phyloP scores from a whole-genome alignment of 2,797 vertebrate species.

The Eulemur albifrons region DNA sequence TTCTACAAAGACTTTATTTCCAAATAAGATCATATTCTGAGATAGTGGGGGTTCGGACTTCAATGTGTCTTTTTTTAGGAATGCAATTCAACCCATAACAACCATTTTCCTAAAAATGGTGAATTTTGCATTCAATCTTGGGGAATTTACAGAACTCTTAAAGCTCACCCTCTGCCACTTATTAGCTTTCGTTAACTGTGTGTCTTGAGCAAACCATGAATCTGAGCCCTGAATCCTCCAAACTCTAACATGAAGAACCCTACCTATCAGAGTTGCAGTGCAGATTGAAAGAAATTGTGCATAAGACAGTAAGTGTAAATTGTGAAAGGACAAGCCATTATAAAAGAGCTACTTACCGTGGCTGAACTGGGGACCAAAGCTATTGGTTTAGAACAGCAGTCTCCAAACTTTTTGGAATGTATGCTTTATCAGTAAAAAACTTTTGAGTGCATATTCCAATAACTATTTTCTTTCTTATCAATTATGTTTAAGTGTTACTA shows the following conservation, averaged over 20 bases:
- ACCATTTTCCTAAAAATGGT: neutral
- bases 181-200: neutral
- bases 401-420: neutral
- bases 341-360: neutral
- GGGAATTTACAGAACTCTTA: neutral
- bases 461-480: neutral
- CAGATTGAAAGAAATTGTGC: neutral
- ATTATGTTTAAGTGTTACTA: neutral
- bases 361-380: neutral
- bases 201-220: neutral
- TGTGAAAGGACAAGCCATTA: neutral
- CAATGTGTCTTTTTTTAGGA: neutral
- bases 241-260: neutral
- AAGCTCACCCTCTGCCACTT: neutral
- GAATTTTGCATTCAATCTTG: neutral
- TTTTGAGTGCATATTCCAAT: neutral
- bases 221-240: neutral
- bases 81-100: neutral
- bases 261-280: neutral
- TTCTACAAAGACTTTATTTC: neutral
- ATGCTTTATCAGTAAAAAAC: neutral
- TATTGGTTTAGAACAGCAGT: neutral
- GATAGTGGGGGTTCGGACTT: neutral
- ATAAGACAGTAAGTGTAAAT: neutral
- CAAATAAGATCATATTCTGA: neutral